Conservation (phyloP, 1,140 invertebrate genomes). For the Varroa destructor region DNA sequence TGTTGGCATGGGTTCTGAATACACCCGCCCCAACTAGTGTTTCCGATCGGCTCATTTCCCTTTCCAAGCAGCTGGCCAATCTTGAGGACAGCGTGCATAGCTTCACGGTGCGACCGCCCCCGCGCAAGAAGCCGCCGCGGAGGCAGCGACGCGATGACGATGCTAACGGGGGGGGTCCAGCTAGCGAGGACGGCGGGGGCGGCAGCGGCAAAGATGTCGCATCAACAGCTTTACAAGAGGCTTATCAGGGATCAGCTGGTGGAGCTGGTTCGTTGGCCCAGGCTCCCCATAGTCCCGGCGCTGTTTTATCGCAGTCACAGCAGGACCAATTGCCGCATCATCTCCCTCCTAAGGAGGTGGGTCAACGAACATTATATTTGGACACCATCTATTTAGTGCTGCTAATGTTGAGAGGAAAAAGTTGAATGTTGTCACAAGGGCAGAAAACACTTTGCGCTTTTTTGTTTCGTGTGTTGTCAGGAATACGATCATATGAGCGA, state of each 20-base stretch:
- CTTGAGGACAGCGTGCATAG: slow-evolving; percentile 12
- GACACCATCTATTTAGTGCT: too few species aligned
- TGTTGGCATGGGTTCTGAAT: slow-evolving; percentile 5
- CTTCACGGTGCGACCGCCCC: background rate
- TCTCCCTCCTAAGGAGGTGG: too few species aligned
- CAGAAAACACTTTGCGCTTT: too few species aligned
- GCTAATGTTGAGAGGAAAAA: too few species aligned
- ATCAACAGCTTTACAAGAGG: background rate
- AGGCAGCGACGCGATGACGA: slow-evolving; percentile 15
- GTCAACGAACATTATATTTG: too few species aligned
- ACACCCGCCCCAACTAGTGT: background rate
- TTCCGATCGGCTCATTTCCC: background rate
- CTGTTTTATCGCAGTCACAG: too few species aligned
- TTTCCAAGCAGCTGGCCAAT: slow-evolving; percentile 3
- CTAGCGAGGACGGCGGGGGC: background rate
- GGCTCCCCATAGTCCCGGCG: too few species aligned
- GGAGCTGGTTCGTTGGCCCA: too few species aligned
- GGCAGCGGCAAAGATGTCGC: background rate
- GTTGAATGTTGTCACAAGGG: too few species aligned
- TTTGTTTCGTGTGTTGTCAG: too few species aligned
- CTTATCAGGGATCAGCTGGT: too few species aligned
- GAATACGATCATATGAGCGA: slow-evolving; percentile 11
- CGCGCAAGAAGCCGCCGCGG: slow-evolving; percentile 17
- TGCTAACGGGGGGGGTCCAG: background rate
- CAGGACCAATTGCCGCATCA: too few species aligned